Base-by-base conservation (phyloP, 2,888 invertebrate species). In the Proisotoma minuta region DNA sequence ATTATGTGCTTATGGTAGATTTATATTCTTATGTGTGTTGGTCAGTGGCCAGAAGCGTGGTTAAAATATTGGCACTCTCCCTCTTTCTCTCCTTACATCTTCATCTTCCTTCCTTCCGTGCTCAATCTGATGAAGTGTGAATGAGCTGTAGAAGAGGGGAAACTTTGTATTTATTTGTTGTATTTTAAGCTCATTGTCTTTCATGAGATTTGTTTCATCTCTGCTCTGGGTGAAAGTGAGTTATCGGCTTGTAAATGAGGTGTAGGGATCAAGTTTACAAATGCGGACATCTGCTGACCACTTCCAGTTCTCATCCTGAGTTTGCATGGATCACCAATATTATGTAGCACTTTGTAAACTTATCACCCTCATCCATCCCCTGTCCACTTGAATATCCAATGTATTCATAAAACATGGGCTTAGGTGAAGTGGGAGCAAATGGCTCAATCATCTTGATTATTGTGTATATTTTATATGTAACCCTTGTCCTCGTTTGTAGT, bases 211-310 rank as follows among this genome's bases (percentile, higher is more conserved):
- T 27, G 24, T 50, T 50, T 50, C 24, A 8, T 10, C 10, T n/a
- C n/a, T n/a, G n/a, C n/a, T n/a, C n/a, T n/a, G n/a, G 51, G 51
- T 24, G 15, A 22, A 22, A 23, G 10, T 50, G 57, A 56, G 56
- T 51, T 57, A 54, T 56, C 57, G 57, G 57, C 51, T 57, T 61
- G 61, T 50, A 61, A 61, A 61, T 57, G 57, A 49, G 40, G 15
- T 34, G 34, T 34, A 34, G 15, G 34, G 34, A 34, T 34, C 8
- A 34, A 34, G 34, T 34, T 34, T 34, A 34, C 34, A 34, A 34
- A 34, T 34, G 34, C 15, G 34, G 8, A 34, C 34, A 34, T 8
- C 34, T 34, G 34, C 15, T 34, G 34, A 34, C 34, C 34, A 34
- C 34, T 34, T 34, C 8, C 34, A 34, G 34, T 34, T 34, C 34